Conservation (phyloP, 2,113 vertebrate species). For the Brachyhypopomus gauderio region DNA sequence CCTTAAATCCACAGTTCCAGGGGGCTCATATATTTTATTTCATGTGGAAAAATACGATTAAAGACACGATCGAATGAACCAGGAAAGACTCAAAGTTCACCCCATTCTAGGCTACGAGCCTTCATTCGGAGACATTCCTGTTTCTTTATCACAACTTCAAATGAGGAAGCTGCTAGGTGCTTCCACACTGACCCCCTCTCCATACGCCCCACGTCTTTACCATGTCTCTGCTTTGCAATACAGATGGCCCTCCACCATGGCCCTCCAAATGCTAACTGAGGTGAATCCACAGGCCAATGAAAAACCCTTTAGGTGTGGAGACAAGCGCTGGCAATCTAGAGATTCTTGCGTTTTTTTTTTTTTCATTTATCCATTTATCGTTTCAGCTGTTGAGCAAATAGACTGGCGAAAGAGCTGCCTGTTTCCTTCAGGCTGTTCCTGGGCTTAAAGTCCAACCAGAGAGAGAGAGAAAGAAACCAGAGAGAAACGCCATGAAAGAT, state of each 20-base stretch:
- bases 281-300: no score
- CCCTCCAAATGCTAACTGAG: no score
- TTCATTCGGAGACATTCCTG: conserved; percentile 2
- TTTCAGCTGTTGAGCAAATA: not conserved
- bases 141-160: conserved; percentile 17
- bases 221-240: conserved; percentile 19
- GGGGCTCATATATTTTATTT: conserved; percentile 72
- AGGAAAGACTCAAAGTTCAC: not conserved
- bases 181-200: no score
- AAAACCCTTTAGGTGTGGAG: no score
- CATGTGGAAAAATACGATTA: conserved; percentile 73
- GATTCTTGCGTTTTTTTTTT: no score
- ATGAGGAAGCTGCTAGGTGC: not conserved
- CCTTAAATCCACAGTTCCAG: conserved; percentile 69
- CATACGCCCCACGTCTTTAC: not conserved
- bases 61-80: conserved; percentile 60
- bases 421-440: conserved; percentile 64
- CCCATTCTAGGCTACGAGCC: not conserved
- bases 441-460: conserved; percentile 64
- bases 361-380: not conserved
- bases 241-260: no score
- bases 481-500: not conserved
- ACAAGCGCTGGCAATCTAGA: no score
- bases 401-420: not conserved
- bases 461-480: no score